Evolutionary conservation across 2,888 invertebrate genomes (phyloP), one percentile per base, ranked within the genome.

Genomic region (Cheilosia scutellata): DNA sequence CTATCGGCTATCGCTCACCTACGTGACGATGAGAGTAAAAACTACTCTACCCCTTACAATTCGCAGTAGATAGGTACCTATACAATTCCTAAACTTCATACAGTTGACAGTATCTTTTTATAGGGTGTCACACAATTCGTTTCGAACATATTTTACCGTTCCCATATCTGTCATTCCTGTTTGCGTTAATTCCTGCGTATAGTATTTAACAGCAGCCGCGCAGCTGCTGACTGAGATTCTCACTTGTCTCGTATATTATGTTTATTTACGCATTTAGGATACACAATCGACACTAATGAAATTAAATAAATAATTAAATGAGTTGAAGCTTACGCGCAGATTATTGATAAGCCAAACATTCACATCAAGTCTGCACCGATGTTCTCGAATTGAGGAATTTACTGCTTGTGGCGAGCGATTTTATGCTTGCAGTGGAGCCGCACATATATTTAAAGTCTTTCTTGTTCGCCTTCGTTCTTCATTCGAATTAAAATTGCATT

Each of bases 301-400:
- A 62, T 62, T 53, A 68, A 68, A 70, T 77, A 68, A 77, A 68
- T 77, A 68, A 70, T 68, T 31, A 53, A 77, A 62, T 70, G 68
- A 53, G 51, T 44, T 25, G 49, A 70, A 55, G 51, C 77, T 51
- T 60, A 77, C 40, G 40, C 40, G 29, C 58, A 47, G 51, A 68
- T 66, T 66, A 66, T 11, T 51, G 49, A 60, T 40, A 72, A 49
- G 58, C 68, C 44, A 31, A 31, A 29, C 55, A 20, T 63, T 42
- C 5, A 29, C 55, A 49, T 11, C 63, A 49, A 53, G 33, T n/a
- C 20, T n/a, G 27, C n/a, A 7, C 20, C 33, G 57, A 16, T 33
- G 4, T 6, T 5, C 20, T 20, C n/a, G 60, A 11, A 44, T 33
- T 74, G 13, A 55, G 74, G 62, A 60, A 72, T 62, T 60, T 37